Evolutionary conservation across 1,140 invertebrate species (phyloP), one percentile per base, ranked within the genome.

Genomic region (Achatina immaculata): DNA sequence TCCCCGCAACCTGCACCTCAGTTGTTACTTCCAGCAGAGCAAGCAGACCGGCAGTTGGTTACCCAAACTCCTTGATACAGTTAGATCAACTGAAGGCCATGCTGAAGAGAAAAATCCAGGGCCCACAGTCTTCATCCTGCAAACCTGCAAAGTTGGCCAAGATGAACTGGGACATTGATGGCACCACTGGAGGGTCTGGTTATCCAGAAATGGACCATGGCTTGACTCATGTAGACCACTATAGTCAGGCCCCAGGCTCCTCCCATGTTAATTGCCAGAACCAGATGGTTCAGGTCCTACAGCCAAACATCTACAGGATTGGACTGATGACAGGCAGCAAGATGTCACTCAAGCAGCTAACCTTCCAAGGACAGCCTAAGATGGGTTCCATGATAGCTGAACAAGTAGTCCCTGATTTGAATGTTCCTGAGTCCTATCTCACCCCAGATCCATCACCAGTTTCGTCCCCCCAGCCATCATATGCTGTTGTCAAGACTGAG

Each of bases 381-480:
- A 74, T 38, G 31, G 24, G 74, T 36, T 42, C n/a, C 28, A 40
- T 75, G 55, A 71, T 76, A 36, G 73, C 85, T 24, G 88, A 89
- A 51, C 86, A 89, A 69, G 88, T 88, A 55, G 88, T 88, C n/a
- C 87, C 87, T 24, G 86, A 89, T 6, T 36, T 81, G n/a, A 72
- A n/a, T 24, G 80, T 90, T 6, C 89, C 89, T 6, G 87, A 88
- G 21, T 89, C 87, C 16, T 89, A 85, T 73, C 83, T 88, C 1
- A 90, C 89, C 14, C 89, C 89, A 19, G 89, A 90, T 21, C 86
- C 88, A 48, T 90, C 89, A 28, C 89, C 89, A 16, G 85, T 83
- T 38, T 86, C 85, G 21, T 88, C 88, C 1, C 88, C 89, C 24
- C 82, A 89, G 65, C 88, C 87, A 65, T 68, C 74, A 66, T 82